Conservation (phyloP, 2,113 vertebrate species). For the Coptodon rendalli region DNA sequence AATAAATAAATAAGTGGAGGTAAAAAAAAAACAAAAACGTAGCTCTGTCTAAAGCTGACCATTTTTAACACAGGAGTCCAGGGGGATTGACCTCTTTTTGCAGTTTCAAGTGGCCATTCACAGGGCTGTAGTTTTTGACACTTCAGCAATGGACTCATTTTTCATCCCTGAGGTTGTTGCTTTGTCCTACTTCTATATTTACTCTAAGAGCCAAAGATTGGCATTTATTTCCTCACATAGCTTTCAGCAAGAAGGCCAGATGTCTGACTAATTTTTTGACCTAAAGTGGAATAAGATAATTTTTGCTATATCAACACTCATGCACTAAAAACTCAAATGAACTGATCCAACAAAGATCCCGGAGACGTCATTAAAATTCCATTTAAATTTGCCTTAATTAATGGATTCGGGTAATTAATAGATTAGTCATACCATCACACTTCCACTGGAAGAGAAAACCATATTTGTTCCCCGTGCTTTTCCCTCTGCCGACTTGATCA, state of each 20-base stretch:
- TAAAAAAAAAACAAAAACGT: fast-evolving
- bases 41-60: not conserved
- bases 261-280: not conserved
- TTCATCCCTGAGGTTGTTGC: not conserved
- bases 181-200: not conserved
- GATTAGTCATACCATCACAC: slow-evolving; percentile 11
- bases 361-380: not conserved
- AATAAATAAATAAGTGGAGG: not conserved
- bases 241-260: not conserved
- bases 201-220: not conserved
- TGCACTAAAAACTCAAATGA: not conserved
- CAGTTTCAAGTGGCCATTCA: not conserved
- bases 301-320: not conserved
- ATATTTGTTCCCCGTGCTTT: not conserved
- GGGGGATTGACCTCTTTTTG: not conserved
- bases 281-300: not conserved
- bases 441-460: slow-evolving; percentile 10
- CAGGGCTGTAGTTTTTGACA: not conserved
- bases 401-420: slow-evolving; percentile 17
- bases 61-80: not conserved
- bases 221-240: not conserved
- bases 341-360: not conserved
- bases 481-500: slow-evolving; percentile 28
- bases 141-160: not conserved
- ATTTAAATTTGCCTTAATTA: slow-evolving; percentile 16